A percentile compares a stretch with the other conserved stretches of the same genome.
These are phyloP conservation scores for Laticauda laticaudata DNA, from an alignment of 2,113 vertebrate species.

Conservation along the genomic window DNA sequence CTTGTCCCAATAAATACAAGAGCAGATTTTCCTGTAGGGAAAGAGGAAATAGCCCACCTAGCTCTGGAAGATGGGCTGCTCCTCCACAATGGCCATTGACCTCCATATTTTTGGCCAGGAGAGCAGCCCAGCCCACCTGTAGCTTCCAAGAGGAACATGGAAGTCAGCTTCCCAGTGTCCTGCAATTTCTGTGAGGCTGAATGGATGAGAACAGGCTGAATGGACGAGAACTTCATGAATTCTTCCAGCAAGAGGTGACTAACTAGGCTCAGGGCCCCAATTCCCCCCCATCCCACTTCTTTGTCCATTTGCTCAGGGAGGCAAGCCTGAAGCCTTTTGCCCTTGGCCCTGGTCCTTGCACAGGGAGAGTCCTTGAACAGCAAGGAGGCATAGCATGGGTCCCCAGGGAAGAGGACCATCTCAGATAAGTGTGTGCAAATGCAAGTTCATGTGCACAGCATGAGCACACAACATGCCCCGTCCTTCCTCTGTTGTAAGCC, in stretches of 20 bases:
- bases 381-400: not conserved
- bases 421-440: not conserved
- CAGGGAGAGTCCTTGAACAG: not conserved
- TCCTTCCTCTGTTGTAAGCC: not conserved
- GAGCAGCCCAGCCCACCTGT: not conserved
- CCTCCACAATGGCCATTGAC: not conserved
- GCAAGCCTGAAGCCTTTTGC: not conserved
- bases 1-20: not conserved
- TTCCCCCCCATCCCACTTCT: not conserved
- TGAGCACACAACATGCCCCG: rapidly evolving
- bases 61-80: not conserved
- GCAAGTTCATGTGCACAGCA: not conserved
- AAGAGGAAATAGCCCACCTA: not conserved
- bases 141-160: not conserved
- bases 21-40: not conserved
- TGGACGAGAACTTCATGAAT: not conserved
- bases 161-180: not conserved
- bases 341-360: no score
- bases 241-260: not conserved
- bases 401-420: not conserved
- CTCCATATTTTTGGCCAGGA: not conserved
- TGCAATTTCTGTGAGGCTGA: not conserved
- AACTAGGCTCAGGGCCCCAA: not conserved
- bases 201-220: not conserved
- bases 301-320: not conserved